Percentiles rank a stretch among this genome's conserved stretches.
These are phyloP conservation scores for Strix uralensis DNA, from an alignment of 2,113 vertebrate genomes.

Conservation along the genomic window DNA sequence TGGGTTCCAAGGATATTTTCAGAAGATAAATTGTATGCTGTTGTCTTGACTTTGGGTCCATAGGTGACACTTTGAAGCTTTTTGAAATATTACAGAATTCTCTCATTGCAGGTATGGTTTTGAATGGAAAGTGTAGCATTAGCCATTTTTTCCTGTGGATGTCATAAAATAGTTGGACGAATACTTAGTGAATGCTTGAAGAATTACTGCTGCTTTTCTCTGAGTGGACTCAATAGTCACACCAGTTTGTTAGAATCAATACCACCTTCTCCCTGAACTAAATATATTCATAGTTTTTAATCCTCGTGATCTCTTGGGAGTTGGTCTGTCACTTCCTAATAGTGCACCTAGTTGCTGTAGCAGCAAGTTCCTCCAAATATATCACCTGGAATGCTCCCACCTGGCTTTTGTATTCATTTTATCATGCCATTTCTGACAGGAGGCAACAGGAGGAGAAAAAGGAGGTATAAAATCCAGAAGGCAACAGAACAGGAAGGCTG, in stretches of 20 bases:
- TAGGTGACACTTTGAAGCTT: background rate
- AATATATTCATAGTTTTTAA: background rate
- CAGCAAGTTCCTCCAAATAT: background rate
- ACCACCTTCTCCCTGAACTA: background rate
- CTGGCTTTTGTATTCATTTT: background rate
- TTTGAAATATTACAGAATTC: background rate
- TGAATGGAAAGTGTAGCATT: background rate
- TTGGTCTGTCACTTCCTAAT: background rate
- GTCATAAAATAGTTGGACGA: background rate
- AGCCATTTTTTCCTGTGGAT: background rate
- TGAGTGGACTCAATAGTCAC: background rate
- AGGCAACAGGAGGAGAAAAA: background rate
- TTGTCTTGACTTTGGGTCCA: background rate
- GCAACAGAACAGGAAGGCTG: background rate
- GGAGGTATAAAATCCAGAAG: background rate
- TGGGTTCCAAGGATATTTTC: background rate
- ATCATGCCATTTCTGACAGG: background rate
- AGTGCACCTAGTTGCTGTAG: background rate
- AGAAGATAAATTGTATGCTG: background rate
- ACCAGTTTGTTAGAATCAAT: background rate
- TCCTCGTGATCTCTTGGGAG: background rate
- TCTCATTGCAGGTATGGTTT: background rate
- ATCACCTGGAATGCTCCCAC: background rate
- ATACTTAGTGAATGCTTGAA: background rate
- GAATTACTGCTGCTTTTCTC: background rate